Percentiles rank a stretch among this genome's conserved stretches.
Conservation (phyloP, 2,797 vertebrate species). For the Pseudochaenichthys georgianus region DNA sequence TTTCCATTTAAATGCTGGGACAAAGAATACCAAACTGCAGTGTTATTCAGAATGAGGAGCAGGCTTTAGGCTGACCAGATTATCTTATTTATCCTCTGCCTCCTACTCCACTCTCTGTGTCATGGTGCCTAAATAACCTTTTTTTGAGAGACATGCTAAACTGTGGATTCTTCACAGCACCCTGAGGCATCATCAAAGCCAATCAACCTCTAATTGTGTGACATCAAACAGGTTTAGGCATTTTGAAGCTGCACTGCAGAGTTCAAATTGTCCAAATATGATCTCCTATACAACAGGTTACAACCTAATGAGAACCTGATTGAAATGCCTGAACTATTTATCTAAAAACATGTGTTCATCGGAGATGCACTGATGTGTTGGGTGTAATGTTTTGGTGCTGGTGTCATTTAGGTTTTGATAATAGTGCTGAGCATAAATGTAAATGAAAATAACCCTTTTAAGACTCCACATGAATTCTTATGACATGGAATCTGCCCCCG, state of each 20-base stretch:
- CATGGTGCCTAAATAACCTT: conserved; percentile 74
- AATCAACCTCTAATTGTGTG: conserved; percentile 45
- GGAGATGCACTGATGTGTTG: neutral
- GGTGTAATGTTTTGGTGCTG: neutral
- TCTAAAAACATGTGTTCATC: conserved; percentile 11
- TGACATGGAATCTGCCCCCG: conserved; percentile 15
- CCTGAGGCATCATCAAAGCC: conserved; percentile 58
- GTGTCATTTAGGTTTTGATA: neutral
- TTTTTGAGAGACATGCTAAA: conserved; percentile 68
- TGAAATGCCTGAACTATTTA: conserved; percentile 25
- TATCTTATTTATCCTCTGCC: conserved; percentile 81
- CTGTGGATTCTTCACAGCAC: conserved; percentile 63
- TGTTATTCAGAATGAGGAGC: conserved; percentile 75
- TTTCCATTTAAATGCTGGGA: conserved; percentile 80
- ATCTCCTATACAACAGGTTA: conserved; percentile 45
- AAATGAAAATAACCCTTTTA: conserved; percentile 16
- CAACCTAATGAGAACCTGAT: conserved; percentile 36
- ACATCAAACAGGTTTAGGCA: conserved; percentile 60
- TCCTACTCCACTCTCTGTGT: conserved; percentile 76
- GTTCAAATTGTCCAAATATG: conserved; percentile 34
- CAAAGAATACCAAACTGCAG: conserved; percentile 76
- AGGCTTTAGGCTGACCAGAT: conserved; percentile 81
- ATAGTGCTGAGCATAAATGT: conserved; percentile 18
- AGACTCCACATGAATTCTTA: conserved; percentile 22
- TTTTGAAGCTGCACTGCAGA: conserved; percentile 48